Conservation (phyloP, 2,797 vertebrate species). For the Propithecus perrieri region DNA sequence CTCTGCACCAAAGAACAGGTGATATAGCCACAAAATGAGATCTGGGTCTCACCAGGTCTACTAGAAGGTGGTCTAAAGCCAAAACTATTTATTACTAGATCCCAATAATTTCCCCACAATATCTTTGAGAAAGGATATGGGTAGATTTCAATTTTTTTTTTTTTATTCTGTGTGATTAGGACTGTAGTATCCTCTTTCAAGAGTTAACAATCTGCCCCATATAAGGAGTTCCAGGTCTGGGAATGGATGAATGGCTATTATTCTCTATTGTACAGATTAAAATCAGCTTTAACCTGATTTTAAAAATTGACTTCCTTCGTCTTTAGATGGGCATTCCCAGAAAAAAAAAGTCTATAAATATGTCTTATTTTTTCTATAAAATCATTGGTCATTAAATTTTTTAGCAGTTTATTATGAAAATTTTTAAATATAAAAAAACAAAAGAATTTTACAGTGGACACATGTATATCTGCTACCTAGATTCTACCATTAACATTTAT, state of each 20-base stretch:
- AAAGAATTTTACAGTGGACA: background rate
- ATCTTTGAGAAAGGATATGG: background rate
- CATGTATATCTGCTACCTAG: background rate
- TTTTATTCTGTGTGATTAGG: background rate
- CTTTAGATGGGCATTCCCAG: background rate
- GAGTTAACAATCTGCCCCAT: background rate
- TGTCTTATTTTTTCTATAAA: constrained; percentile 12
- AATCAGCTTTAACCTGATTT: background rate
- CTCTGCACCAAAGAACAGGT: background rate
- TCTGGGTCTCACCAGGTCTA: background rate
- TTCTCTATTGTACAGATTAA: background rate
- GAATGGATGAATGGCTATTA: background rate
- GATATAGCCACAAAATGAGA: background rate
- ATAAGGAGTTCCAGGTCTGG: background rate
- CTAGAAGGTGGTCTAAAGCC: background rate
- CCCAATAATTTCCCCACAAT: background rate
- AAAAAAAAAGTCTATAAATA: background rate
- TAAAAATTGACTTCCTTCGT: background rate
- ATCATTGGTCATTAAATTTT: background rate
- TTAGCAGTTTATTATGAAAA: background rate
- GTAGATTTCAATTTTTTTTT: background rate
- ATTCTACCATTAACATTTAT: background rate
- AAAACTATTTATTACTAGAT: background rate
- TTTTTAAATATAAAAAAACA: background rate
- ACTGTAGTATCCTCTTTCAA: background rate